These are phyloP conservation scores for Haliclystus octoradiatus DNA, from an alignment of 30 jellyfish, hydroid and myxozoan species.

Conservation along the genomic window DNA sequence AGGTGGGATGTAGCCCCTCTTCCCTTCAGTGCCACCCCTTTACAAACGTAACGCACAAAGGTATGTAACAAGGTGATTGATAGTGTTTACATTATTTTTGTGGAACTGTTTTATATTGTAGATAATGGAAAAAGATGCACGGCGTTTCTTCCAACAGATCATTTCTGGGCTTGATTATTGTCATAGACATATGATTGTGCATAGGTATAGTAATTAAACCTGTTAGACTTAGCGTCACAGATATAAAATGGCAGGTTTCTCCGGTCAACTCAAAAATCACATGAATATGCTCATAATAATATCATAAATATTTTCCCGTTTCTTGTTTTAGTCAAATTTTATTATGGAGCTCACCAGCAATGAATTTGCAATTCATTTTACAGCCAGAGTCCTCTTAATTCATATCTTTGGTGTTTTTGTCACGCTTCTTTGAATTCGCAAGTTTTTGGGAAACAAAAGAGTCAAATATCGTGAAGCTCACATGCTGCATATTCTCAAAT, in stretches of 20 bases:
- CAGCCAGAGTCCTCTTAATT: too few species aligned
- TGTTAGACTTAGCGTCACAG: not conserved
- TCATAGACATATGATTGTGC: constrained; percentile 96
- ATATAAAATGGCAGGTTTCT: too few species aligned
- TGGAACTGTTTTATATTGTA: constrained; percentile 2
- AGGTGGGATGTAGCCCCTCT: too few species aligned
- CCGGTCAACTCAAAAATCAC: too few species aligned
- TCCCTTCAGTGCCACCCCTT: not conserved
- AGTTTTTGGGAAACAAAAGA: too few species aligned
- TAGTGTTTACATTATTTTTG: not conserved
- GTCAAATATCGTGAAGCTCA: too few species aligned
- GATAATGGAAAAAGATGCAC: constrained; percentile 85
- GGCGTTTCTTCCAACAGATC: constrained; percentile 90
- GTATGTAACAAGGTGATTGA: not conserved
- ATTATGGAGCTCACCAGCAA: too few species aligned
- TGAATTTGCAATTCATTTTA: too few species aligned
- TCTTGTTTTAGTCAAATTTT: too few species aligned
- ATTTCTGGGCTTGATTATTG: constrained; percentile 98
- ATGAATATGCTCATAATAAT: not conserved
- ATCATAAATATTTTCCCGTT: not conserved
- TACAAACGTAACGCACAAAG: not conserved
- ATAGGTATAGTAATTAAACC: constrained; percentile 41
- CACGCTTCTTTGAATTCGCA: too few species aligned
- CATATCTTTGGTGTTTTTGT: too few species aligned
- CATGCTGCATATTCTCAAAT: too few species aligned